A percentile compares a stretch with the other conserved stretches of the same genome.
Evolutionary conservation across 2,888 invertebrate genomes (phyloP).

Genomic region (Anorthoa munda): DNA sequence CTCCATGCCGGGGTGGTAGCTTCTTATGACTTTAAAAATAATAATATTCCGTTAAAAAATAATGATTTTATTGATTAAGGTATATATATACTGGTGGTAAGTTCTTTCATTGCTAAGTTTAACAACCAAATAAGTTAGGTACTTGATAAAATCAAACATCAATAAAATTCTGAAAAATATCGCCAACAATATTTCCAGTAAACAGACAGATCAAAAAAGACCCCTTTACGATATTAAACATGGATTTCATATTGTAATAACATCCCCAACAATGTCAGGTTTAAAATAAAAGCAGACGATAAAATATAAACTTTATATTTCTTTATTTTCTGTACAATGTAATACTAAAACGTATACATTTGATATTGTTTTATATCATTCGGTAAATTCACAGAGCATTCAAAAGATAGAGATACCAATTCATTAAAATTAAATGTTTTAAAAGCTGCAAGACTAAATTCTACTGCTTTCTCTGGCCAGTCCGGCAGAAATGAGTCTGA

Average conservation of each 20-base stretch:
- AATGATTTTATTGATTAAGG: neutral
- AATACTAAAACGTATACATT: conserved; percentile 89
- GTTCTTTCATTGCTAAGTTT: neutral
- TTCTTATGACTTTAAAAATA: neutral
- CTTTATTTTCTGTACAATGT: conserved; percentile 76
- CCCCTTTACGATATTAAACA: neutral
- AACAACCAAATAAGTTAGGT: neutral
- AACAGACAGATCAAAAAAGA: conserved; percentile 14
- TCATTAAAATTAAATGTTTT: too few relatives aligned
- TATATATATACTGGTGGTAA: too few relatives aligned
- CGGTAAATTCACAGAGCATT: conserved; percentile 31
- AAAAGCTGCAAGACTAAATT: too few relatives aligned
- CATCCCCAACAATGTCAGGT: conserved; percentile 35
- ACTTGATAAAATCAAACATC: neutral
- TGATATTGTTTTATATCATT: conserved; percentile 51
- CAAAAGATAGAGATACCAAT: neutral
- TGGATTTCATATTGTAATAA: conserved; percentile 17
- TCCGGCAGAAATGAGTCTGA: too few relatives aligned
- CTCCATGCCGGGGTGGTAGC: neutral
- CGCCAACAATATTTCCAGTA: neutral
- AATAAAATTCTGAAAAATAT: neutral
- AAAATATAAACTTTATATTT: conserved; percentile 64
- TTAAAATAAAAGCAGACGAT: conserved; percentile 55
- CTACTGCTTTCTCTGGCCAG: too few relatives aligned
- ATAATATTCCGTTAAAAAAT: too few relatives aligned